A percentile compares a stretch with the other conserved stretches of the same genome.
Conservation (phyloP, 2,888 invertebrate genomes). For the Emmelina monodactyla region DNA sequence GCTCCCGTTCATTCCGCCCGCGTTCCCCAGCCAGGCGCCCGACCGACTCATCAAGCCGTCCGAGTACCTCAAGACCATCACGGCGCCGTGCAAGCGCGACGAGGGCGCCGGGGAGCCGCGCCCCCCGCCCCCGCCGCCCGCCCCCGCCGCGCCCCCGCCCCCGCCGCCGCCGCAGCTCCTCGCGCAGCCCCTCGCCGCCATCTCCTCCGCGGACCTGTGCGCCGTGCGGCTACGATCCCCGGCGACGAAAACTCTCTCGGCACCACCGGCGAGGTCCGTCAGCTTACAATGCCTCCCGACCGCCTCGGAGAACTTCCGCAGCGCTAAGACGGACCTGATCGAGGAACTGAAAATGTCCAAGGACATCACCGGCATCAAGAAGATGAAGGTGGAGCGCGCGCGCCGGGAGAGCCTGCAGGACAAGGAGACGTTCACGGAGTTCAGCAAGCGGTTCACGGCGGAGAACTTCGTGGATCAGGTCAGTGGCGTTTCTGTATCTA, state of each 20-base stretch:
- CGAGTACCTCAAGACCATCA: slow-evolving; percentile 88
- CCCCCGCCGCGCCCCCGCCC: slow-evolving; percentile 43
- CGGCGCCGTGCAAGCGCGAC: slow-evolving; percentile 63
- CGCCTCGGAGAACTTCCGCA: slow-evolving; percentile 72
- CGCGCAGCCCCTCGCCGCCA: slow-evolving; percentile 83
- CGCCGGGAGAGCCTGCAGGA: slow-evolving; percentile 84
- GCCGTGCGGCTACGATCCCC: slow-evolving; percentile 81
- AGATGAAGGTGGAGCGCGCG: slow-evolving; percentile 88
- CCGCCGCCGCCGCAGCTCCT: slow-evolving; percentile 36
- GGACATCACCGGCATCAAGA: slow-evolving; percentile 92
- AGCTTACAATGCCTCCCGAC: slow-evolving; percentile 77
- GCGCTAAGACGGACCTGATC: slow-evolving; percentile 85
- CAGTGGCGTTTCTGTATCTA: slow-evolving; percentile 32
- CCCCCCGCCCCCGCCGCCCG: slow-evolving; percentile 65
- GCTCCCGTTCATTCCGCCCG: slow-evolving; percentile 89
- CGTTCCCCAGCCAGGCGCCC: slow-evolving; percentile 82
- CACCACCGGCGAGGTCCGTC: slow-evolving; percentile 74
- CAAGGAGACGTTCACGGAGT: slow-evolving; percentile 84
- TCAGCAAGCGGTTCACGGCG: slow-evolving; percentile 83
- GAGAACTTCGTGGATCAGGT: slow-evolving; percentile 92
- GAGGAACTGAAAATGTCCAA: slow-evolving; percentile 92
- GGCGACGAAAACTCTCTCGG: slow-evolving; percentile 83
- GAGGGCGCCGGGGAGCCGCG: slow-evolving; percentile 69
- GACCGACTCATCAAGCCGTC: slow-evolving; percentile 91
- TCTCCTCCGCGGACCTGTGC: slow-evolving; percentile 86